phyloP scores from a whole-genome alignment of 2,888 invertebrate genomes.

The Heliconius sara region DNA sequence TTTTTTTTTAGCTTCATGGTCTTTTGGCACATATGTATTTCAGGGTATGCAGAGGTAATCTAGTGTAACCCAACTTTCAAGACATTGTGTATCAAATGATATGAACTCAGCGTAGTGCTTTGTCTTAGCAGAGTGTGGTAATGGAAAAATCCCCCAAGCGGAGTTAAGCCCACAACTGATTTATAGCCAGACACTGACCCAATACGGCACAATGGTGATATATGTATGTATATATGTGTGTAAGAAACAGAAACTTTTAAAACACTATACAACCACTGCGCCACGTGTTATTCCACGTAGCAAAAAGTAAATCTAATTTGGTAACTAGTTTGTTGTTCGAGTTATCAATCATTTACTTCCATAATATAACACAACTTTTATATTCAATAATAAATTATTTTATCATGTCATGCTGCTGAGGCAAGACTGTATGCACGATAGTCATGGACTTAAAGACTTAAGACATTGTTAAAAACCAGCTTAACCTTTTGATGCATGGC shows the following conservation, averaged over 20 bases:
- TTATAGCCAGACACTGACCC: too few species aligned
- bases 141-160: not conserved
- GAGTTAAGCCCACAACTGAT: too few species aligned
- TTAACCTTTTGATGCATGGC: too few species aligned
- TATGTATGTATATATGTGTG: not conserved
- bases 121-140: not conserved
- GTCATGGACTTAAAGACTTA: too few species aligned
- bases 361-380: not conserved
- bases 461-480: too few species aligned
- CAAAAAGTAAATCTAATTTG: slow-evolving; percentile 17
- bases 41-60: not conserved
- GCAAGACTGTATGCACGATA: not conserved
- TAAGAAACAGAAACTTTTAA: not conserved
- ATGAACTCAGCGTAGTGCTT: not conserved
- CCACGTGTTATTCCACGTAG: not conserved
- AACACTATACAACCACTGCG: not conserved
- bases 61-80: not conserved
- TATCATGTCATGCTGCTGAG: not conserved
- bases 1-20: not conserved
- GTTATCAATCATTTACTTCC: slow-evolving; percentile 16
- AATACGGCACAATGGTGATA: too few species aligned
- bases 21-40: not conserved
- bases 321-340: not conserved
- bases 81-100: too few species aligned
- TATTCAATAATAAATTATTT: not conserved